Evolutionary conservation across 2,888 invertebrate species (phyloP).

Genomic region (Allacma fusca): DNA sequence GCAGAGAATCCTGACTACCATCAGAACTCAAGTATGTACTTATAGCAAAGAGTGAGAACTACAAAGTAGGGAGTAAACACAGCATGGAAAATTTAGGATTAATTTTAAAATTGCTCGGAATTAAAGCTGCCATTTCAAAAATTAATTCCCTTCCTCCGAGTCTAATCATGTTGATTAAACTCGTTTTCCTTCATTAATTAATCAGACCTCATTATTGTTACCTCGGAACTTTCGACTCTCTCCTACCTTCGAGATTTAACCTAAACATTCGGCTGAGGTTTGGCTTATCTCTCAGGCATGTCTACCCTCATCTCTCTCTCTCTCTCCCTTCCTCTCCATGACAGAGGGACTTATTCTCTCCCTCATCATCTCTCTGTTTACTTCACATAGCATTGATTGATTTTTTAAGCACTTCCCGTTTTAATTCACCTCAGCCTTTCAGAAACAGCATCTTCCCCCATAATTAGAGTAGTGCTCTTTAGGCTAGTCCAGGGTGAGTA

Average conservation of each 20-base stretch:
- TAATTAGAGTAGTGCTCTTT: slow-evolving; percentile 4
- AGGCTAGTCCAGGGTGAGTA: too few species aligned
- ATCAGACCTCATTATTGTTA: slow-evolving; percentile 20
- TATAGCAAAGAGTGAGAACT: too few species aligned
- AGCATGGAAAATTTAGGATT: neutral
- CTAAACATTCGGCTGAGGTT: neutral
- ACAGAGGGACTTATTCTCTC: neutral
- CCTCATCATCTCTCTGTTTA: slow-evolving; percentile 6
- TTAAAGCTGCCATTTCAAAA: slow-evolving; percentile 3
- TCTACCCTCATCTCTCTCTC: neutral
- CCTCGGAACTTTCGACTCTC: neutral
- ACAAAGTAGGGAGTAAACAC: neutral
- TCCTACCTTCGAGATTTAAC: neutral
- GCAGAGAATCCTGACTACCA: neutral
- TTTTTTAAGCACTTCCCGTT: slow-evolving; percentile 5
- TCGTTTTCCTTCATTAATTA: slow-evolving; percentile 19
- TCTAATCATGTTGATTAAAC: slow-evolving; percentile 17
- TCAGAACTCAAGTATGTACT: too few species aligned
- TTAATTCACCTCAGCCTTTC: slow-evolving; percentile 19
- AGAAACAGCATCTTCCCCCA: slow-evolving; percentile 10
- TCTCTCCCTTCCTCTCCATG: neutral
- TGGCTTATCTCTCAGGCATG: neutral
- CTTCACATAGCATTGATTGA: slow-evolving; percentile 14
- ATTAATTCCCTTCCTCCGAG: slow-evolving; percentile 17
- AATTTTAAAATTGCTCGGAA: slow-evolving; percentile 6